Base-by-base conservation (phyloP, 2,888 invertebrate species). In the Plagodis pulveraria region DNA sequence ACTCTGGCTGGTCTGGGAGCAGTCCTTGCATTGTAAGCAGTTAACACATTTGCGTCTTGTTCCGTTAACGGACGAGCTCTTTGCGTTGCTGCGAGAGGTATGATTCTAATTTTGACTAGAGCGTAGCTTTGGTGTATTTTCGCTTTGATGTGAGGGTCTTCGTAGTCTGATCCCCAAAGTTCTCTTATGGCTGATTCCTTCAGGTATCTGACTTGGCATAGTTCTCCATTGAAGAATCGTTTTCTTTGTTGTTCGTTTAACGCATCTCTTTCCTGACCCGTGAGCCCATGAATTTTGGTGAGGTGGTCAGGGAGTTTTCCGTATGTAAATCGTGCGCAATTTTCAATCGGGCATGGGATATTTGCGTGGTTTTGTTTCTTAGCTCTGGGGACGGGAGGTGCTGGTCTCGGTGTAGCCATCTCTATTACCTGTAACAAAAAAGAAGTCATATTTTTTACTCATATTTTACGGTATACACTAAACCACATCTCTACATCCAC, bases 331-430 rank as follows among this genome's bases (percentile, higher is more conserved):
- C 93, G 76, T 33, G 91, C 93, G 70, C 93, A 93, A 74, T 93
- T 92, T 73, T 93, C 93, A 41, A 93, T 93, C 1, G 93, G 93
- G 54, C 93, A 93, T 0, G 93, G 93, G 35, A 93, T 93, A 72
- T 93, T 93, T 0, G 93, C 93, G 65, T 93, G 93, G 68, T 93
- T 93, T 67, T 93, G 93, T 71, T 93, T 93, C 65, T 93, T 93
- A 0, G 93, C 83, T n/a, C 93, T 86, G 5, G 82, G 74, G 22
- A 75, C 78, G 48, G 84, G 71, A n/a, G 82, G 70, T 46, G 83
- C 65, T 34, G 86, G 83, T 59, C 86, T 80, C 10, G 86, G 81
- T 9, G 86, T 67, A 45, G 84, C 77, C 80, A 91, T 89, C 66
- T 73, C 77, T 22, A n/a, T 55, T 54, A 51, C 38, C 10, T 49